Evolutionary conservation across 2,797 vertebrate species (phyloP), one percentile per base, ranked within the genome.

Genomic region (Ficedula albicollis): DNA sequence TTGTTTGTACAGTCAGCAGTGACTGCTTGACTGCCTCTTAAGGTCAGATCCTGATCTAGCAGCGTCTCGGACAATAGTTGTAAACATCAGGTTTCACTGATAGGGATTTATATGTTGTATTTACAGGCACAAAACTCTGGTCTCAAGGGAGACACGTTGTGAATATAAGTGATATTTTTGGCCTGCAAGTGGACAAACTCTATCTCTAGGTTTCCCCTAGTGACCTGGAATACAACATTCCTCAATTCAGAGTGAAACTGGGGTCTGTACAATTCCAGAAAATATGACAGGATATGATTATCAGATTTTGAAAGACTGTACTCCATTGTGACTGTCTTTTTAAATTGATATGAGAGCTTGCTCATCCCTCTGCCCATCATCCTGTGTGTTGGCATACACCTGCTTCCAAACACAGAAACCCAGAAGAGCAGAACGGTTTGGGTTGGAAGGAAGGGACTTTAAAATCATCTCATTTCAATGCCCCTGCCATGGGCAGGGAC

Each of bases 341-440:
- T 26, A 11, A 23, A 32, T 5, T 27, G 14, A 21, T 23, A 36
- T 0, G 1, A 55, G n/a, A 69, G 20, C 15, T 38, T 11, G 27
- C 36, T 66, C 38, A 49, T 41, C n/a, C 5, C 0, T 20, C 25
- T 3, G 0, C 30, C 49, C 22, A 11, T 2, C 1, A 6, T 34
- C 39, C 32, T 41, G 13, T 4, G 1, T 22, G 1, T 30, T 64
- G 51, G 15, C 13, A 5, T 21, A 16, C 1, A 1, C 19, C 51
- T 46, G 38, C 20, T 44, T 77, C 62, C 48, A 30, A 51, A 20
- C 15, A 63, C 4, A 55, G 54, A 62, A 70, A 10, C 22, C 20
- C 36, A 43, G 36, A 43, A 23, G 8, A 63, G 8, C 22, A 41
- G 26, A 34, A 56, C 3, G 10, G 10, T 41, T 55, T 48, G 32